Evolutionary conservation across 2,888 invertebrate species (phyloP), one percentile per base, ranked within the genome.

Genomic region (Pristionchus fissidentatus): DNA sequence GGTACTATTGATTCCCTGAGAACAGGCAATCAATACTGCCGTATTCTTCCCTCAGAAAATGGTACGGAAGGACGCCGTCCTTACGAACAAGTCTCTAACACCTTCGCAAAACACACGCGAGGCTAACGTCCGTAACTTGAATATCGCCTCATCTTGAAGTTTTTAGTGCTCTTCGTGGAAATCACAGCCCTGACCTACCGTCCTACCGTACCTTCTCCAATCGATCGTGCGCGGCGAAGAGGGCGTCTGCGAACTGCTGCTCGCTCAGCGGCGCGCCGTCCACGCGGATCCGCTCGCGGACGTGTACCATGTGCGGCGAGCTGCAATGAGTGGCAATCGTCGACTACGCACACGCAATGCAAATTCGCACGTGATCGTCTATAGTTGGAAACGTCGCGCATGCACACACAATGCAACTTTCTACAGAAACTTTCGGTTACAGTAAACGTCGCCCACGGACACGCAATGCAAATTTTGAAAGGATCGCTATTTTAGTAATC

Each of bases 261-360:
- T 95, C 95, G 2, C 94, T 93, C 82, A 99, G 94, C 0, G 97
- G 95, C 84, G 93, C 92, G 0, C 98, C 98, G 93, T 96, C 95
- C 80, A 99, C 95, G 19, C 96, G 94, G 84, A 99, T 96, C 84
- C 99, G 94, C 93, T 99, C 99, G 26, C 96, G 94, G 0, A 97
- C 97, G 55, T 95, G 95, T 7, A 98, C 94, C 85, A 99, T 93
- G 93, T 99, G 99, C 0, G 99, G 99, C 0, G 98, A 99, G 78
- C 97, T 97, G 88, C 62, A 90, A 85, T 8, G 22, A 38, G 57
- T 41, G 55, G 26, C n/a, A 73, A 32, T 70, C 49, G 29, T 46
- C 52, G 55, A 10, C 22, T 8, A 13, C 4, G 57, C 57, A 43
- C 38, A 75, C 32, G 46, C 43, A 60, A 32, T 60, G 60, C 32